These are phyloP conservation scores for Coelinius sp. DNA, from an alignment of 2,888 invertebrate genomes.

Conservation along the genomic window DNA sequence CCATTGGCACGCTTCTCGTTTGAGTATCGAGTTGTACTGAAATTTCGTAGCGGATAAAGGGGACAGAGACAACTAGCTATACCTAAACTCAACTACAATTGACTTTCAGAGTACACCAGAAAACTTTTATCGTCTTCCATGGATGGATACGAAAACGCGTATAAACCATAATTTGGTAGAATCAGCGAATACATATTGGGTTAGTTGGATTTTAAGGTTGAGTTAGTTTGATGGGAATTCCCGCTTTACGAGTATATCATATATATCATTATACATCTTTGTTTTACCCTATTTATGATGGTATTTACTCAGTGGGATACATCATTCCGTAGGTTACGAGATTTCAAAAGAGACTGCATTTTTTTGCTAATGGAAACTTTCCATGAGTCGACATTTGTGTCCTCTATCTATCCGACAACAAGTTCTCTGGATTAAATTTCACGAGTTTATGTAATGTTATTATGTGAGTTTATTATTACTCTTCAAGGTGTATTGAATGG, in stretches of 20 bases:
- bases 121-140: conserved; percentile 10
- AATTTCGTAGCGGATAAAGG: conserved; percentile 3
- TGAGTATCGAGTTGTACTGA: conserved; percentile 9
- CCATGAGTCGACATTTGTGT: neutral
- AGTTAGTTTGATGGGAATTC: neutral
- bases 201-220: conserved; percentile 2
- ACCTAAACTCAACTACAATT: conserved; percentile 11
- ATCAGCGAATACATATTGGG: conserved; percentile 6
- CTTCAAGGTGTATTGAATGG: no score
- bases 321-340: neutral
- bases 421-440: no score
- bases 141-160: neutral
- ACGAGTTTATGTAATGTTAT: no score
- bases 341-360: neutral
- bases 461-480: no score
- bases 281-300: neutral
- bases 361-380: neutral
- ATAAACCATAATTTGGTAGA: conserved; percentile 3
- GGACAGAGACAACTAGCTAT: conserved; percentile 6
- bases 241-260: neutral
- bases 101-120: conserved; percentile 1
- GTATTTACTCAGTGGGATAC: neutral
- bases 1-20: conserved; percentile 35
- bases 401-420: no score
- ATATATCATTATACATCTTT: neutral